Evolutionary conservation across 2,797 vertebrate species (phyloP).

Genomic region (Gadopsis bispinosus): DNA sequence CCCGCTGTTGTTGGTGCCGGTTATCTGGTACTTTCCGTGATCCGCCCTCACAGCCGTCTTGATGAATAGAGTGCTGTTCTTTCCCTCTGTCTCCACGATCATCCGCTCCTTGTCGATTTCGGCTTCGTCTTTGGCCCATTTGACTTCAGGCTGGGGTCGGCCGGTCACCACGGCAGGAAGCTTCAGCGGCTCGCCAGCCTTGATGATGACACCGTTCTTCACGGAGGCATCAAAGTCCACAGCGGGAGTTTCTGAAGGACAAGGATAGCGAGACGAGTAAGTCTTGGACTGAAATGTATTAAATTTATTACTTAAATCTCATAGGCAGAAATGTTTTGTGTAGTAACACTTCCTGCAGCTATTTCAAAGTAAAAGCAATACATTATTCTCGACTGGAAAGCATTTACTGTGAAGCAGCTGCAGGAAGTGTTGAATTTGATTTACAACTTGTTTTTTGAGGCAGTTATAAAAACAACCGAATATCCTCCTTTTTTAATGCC

Average conservation of each 20-base stretch:
- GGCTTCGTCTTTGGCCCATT: slow-evolving; percentile 91
- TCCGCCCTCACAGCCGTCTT: slow-evolving; percentile 91
- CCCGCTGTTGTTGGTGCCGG: slow-evolving; percentile 93
- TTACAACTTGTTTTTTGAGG: neutral
- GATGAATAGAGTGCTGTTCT: slow-evolving; percentile 90
- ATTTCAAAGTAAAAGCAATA: neutral
- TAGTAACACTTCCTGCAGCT: neutral
- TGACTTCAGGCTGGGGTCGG: slow-evolving; percentile 91
- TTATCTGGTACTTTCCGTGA: slow-evolving; percentile 92
- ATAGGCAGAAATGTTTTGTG: neutral
- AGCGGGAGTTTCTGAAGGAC: slow-evolving; percentile 87
- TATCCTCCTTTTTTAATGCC: neutral
- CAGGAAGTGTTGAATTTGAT: neutral
- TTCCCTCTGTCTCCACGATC: slow-evolving; percentile 90
- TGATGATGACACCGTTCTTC: slow-evolving; percentile 91
- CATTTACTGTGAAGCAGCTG: slow-evolving; percentile 1
- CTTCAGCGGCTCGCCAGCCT: slow-evolving; percentile 90
- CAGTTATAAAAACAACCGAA: neutral
- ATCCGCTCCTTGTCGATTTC: slow-evolving; percentile 91
- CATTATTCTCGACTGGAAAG: neutral
- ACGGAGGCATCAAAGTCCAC: slow-evolving; percentile 92
- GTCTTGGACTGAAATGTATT: neutral
- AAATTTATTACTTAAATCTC: neutral
- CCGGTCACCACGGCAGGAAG: slow-evolving; percentile 94
- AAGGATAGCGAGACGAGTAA: neutral